A percentile compares a stretch with the other conserved stretches of the same genome.
Conservation (phyloP, 2,797 vertebrate species). For the Mico argentatus region DNA sequence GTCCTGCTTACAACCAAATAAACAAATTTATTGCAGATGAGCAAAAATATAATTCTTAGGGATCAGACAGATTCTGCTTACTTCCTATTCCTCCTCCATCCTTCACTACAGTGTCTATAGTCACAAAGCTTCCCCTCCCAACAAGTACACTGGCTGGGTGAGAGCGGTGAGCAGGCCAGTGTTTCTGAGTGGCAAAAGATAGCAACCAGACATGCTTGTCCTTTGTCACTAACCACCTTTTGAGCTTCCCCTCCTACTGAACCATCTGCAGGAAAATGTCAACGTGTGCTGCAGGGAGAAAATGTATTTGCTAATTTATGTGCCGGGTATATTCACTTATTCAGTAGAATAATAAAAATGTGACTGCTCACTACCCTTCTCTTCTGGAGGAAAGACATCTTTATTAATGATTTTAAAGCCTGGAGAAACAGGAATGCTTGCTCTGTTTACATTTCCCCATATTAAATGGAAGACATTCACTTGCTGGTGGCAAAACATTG, state of each 20-base stretch:
- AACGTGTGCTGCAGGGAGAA: conserved; percentile 67
- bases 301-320: conserved; percentile 75
- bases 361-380: conserved; percentile 62
- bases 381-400: conserved; percentile 72
- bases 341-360: conserved; percentile 72
- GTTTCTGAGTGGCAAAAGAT: not conserved
- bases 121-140: not conserved
- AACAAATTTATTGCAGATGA: not conserved
- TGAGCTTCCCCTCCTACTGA: conserved; percentile 52
- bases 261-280: conserved; percentile 75
- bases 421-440: conserved; percentile 53
- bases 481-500: conserved; percentile 61
- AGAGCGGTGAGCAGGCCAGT: not conserved
- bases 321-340: conserved; percentile 72
- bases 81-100: not conserved
- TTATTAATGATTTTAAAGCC: conserved; percentile 78
- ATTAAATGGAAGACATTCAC: conserved; percentile 62
- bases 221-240: conserved; percentile 67
- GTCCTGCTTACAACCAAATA: not conserved
- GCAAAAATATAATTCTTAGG: not conserved
- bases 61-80: not conserved
- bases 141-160: not conserved
- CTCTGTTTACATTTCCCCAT: conserved; percentile 72
- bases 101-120: not conserved
- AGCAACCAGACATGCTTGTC: conserved; percentile 58